These are phyloP conservation scores for Cephalopachus bancanus DNA, from an alignment of 2,797 vertebrate genomes.

Conservation along the genomic window DNA sequence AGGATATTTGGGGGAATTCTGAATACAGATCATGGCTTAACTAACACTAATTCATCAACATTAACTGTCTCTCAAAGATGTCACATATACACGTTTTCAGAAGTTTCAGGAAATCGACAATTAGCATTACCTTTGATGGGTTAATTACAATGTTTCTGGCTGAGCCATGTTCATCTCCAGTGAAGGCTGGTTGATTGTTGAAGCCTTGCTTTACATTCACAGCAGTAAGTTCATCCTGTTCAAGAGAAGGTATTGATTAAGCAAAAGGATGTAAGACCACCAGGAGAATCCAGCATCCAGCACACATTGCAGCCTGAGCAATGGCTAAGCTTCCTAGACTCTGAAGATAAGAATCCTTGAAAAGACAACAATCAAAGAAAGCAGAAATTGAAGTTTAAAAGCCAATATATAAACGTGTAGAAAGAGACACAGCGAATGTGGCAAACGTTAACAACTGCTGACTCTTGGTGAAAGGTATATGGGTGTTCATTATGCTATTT, in stretches of 20 bases:
- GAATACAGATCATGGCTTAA: neutral
- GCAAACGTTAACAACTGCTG: neutral
- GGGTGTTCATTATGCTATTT: neutral
- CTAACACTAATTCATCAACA: neutral
- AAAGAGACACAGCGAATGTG: neutral
- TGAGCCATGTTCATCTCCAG: slow-evolving; percentile 90
- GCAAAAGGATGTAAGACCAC: neutral
- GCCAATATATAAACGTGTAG: neutral
- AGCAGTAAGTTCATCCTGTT: slow-evolving; percentile 90
- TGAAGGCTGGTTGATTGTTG: slow-evolving; percentile 90
- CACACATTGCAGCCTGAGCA: neutral
- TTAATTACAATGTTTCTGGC: slow-evolving; percentile 90
- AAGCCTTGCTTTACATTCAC: slow-evolving; percentile 91
- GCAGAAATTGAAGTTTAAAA: neutral
- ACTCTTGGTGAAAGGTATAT: accelerated
- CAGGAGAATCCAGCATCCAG: neutral
- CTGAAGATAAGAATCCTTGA: neutral
- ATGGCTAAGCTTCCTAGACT: accelerated
- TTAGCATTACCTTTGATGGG: slow-evolving; percentile 88
- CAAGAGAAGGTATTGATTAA: slow-evolving; percentile 62
- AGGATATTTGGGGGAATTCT: neutral
- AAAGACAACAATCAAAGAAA: neutral
- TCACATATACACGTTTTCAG: neutral
- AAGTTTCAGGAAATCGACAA: neutral
- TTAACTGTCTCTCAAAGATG: neutral